Conservation (phyloP, 2,113 vertebrate species). For the Cervus canadensis region DNA sequence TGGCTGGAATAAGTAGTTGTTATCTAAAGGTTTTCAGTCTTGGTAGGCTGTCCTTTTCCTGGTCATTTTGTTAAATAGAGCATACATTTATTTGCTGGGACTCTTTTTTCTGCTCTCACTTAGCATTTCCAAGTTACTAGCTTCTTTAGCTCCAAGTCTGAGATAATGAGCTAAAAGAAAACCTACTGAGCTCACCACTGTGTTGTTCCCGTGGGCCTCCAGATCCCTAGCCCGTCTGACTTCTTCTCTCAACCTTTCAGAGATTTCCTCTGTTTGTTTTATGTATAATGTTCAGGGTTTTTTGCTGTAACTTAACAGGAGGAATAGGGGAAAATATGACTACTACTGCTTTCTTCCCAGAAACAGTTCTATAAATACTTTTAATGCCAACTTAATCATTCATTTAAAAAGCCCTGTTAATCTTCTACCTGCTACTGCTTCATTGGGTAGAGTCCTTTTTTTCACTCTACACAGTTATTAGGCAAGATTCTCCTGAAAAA, state of each 20-base stretch:
- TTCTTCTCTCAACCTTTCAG: neutral
- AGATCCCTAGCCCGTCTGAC: neutral
- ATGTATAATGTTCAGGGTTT: neutral
- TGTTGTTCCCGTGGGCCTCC: neutral
- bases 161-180: neutral
- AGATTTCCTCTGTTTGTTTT: neutral
- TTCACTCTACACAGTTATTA: neutral
- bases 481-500: neutral
- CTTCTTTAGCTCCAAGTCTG: neutral
- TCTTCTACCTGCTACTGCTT: neutral
- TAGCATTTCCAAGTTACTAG: neutral
- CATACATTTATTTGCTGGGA: neutral
- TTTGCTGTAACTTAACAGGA: neutral
- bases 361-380: neutral
- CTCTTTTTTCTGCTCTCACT: neutral
- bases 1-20: neutral
- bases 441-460: neutral
- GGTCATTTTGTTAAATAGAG: neutral
- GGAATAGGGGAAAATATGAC: neutral
- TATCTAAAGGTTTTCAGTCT: neutral
- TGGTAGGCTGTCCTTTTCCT: neutral
- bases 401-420: neutral
- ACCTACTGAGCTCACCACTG: neutral
- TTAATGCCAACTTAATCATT: neutral
- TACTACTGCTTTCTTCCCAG: neutral